Evolutionary conservation across 2,797 vertebrate genomes (phyloP).

Genomic region (Chromobotia macracanthus): DNA sequence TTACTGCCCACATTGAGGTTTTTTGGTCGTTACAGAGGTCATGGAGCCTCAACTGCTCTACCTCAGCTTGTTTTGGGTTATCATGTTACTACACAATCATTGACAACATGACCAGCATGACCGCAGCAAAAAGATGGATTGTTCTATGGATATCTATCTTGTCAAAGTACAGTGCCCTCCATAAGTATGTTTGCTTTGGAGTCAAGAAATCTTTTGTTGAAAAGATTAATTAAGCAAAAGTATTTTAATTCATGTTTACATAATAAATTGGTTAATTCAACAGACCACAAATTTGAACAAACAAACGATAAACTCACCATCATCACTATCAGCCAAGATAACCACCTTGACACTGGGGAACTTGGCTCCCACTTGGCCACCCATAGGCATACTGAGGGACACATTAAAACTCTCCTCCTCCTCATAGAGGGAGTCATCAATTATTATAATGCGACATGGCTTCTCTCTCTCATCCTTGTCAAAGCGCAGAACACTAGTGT

Average conservation of each 20-base stretch:
- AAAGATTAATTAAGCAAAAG: too few relatives aligned
- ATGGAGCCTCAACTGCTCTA: slow-evolving; percentile 26
- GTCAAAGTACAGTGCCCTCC: slow-evolving; percentile 7
- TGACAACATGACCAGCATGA: slow-evolving; percentile 22
- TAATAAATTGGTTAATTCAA: too few relatives aligned
- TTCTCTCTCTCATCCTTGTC: slow-evolving; percentile 84
- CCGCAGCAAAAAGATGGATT: slow-evolving; percentile 24
- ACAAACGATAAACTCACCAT: slow-evolving; percentile 76
- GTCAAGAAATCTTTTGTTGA: too few relatives aligned
- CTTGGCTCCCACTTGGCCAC: slow-evolving; percentile 78
- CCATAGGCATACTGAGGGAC: slow-evolving; percentile 84
- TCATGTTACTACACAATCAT: slow-evolving; percentile 40
- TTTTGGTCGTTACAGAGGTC: slow-evolving; percentile 27
- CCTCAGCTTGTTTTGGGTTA: slow-evolving; percentile 48
- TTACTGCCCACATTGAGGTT: slow-evolving; percentile 23
- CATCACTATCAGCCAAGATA: slow-evolving; percentile 82
- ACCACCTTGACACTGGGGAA: slow-evolving; percentile 79
- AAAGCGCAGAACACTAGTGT: slow-evolving; percentile 83
- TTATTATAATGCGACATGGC: slow-evolving; percentile 81
- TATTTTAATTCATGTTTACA: too few relatives aligned
- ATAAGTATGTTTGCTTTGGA: too few relatives aligned
- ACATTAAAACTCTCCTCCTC: slow-evolving; percentile 86
- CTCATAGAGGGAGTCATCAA: slow-evolving; percentile 87
- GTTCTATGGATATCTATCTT: slow-evolving; percentile 15
- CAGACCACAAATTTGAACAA: too few relatives aligned